A percentile compares a stretch with the other conserved stretches of the same genome.
These are phyloP conservation scores for Sebastes elongatus DNA, from an alignment of 2,797 vertebrate species.

Conservation along the genomic window DNA sequence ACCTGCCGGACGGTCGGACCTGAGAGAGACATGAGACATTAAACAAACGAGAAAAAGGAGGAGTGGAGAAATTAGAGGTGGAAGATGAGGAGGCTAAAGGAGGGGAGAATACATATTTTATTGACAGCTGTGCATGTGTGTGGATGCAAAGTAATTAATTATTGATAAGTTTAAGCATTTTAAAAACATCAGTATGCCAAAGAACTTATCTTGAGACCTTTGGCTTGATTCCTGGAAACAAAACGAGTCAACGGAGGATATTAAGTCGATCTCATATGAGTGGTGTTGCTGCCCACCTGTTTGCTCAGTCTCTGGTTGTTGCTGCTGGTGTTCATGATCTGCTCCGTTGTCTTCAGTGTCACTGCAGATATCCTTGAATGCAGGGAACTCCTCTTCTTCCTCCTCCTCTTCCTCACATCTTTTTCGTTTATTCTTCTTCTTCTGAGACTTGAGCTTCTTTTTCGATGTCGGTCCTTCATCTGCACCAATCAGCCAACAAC, in stretches of 20 bases:
- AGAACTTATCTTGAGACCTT: accelerated
- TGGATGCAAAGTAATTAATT: not conserved
- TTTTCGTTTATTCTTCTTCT: slow-evolving; percentile 65
- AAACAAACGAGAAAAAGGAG: not conserved
- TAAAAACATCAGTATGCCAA: not conserved
- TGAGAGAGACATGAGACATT: not conserved
- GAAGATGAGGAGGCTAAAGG: not conserved
- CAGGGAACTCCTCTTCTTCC: slow-evolving; percentile 1
- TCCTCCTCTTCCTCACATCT: slow-evolving; percentile 26
- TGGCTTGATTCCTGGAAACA: not conserved
- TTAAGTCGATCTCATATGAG: not conserved
- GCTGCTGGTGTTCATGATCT: not conserved
- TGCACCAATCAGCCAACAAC: slow-evolving; percentile 41
- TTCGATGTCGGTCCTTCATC: slow-evolving; percentile 65
- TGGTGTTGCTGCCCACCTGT: slow-evolving; percentile 24
- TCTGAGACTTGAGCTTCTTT: slow-evolving; percentile 50
- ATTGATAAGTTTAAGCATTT: not conserved
- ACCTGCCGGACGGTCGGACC: not conserved
- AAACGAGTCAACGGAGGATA: not conserved
- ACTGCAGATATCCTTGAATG: not conserved
- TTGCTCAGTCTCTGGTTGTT: not conserved
- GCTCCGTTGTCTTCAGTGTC: not conserved
- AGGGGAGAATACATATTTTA: not conserved
- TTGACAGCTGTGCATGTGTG: not conserved
- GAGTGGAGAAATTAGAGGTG: not conserved